Percentiles rank a stretch among this genome's conserved stretches.
Conservation (phyloP, 2,113 vertebrate species). For the Pachyramphus minor region DNA sequence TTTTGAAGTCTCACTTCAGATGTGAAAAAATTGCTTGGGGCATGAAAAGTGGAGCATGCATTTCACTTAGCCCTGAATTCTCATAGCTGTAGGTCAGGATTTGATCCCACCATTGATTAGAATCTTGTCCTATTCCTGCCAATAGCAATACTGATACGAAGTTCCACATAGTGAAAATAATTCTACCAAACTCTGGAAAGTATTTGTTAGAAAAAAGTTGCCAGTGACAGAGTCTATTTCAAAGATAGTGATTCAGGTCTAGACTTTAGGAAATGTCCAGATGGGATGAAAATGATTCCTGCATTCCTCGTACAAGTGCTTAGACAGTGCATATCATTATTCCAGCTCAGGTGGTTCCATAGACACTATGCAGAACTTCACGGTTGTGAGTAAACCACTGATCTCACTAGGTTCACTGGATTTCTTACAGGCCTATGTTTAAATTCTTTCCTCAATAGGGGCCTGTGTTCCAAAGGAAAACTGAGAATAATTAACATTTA, state of each 20-base stretch:
- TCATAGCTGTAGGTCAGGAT: background rate
- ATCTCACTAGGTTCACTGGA: background rate
- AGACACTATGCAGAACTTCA: background rate
- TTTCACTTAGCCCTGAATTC: background rate
- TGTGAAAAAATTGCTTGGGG: background rate
- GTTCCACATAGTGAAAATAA: background rate
- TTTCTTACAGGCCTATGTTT: background rate
- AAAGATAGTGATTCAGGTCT: background rate
- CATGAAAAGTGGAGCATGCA: background rate
- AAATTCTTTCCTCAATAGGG: background rate
- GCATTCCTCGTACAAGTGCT: background rate
- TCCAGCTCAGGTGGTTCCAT: background rate
- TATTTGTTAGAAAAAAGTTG: background rate
- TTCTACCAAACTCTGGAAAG: background rate
- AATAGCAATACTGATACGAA: background rate
- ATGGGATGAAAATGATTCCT: background rate
- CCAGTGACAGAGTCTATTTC: background rate
- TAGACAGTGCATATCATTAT: background rate
- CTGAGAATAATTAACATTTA: background rate
- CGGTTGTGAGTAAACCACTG: background rate
- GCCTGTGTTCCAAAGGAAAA: background rate
- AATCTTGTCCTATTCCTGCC: background rate
- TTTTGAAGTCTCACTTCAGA: background rate
- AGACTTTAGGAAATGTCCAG: background rate
- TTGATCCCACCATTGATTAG: background rate